These are phyloP conservation scores for Epinephelus moara DNA, from an alignment of 2,113 vertebrate species.

Conservation along the genomic window DNA sequence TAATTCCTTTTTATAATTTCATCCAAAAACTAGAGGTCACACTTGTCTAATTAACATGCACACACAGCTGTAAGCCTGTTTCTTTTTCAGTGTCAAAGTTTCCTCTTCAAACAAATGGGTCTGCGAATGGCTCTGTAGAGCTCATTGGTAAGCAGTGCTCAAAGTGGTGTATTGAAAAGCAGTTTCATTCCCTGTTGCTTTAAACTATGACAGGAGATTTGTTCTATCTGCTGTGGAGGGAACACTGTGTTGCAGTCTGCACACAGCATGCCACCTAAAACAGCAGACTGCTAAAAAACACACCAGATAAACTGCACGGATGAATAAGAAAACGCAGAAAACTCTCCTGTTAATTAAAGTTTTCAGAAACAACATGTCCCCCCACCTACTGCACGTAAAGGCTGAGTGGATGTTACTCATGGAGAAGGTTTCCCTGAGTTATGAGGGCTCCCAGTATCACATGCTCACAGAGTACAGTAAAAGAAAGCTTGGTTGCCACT, in stretches of 20 bases:
- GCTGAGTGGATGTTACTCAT: background rate
- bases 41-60: constrained; percentile 38
- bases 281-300: constrained; percentile 24
- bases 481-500: background rate
- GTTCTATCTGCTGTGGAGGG: constrained; percentile 28
- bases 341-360: background rate
- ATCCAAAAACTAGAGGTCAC: constrained; percentile 17
- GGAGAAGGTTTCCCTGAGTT: background rate
- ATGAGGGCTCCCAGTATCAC: background rate
- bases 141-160: constrained; percentile 39
- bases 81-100: constrained; percentile 28
- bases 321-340: background rate
- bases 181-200: constrained; percentile 40
- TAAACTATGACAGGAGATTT: constrained; percentile 42
- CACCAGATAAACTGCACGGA: background rate
- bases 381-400: background rate
- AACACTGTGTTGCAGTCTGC: constrained; percentile 35
- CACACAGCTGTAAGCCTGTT: constrained; percentile 4
- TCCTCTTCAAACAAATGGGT: constrained; percentile 9
- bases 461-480: background rate
- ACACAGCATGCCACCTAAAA: constrained; percentile 27
- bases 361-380: background rate
- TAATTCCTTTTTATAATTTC: constrained; percentile 32
- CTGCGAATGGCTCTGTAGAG: constrained; percentile 3
- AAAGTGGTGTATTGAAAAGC: constrained; percentile 31